Base-by-base conservation (phyloP, 2,888 invertebrate genomes). In the Melanchra persicariae region DNA sequence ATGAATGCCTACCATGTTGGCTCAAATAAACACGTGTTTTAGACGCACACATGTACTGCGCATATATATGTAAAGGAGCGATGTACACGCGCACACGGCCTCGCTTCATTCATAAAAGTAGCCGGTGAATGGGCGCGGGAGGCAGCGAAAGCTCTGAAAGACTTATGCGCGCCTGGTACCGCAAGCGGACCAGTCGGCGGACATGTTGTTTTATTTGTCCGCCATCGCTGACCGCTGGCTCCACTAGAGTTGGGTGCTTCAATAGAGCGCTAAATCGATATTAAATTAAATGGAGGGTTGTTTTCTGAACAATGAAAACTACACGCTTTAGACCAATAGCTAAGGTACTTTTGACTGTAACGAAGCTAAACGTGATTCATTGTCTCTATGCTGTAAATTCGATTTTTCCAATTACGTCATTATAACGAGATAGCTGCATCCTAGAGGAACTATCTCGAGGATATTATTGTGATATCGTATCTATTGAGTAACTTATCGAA, bases 1-100 rank as follows among this genome's bases (percentile, higher is more conserved):
- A 94, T 94, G 93, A 95, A 94, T 94, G 95, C 94, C 94, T 93
- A 91, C 92, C 93, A 91, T 91, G 91, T 92, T 91, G 91, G 87
- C 87, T 92, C 91, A 90, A 92, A 93, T 90, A 92, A 94, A 94
- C 95, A 95, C 94, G 93, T 94, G 95, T 92, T 57, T 22, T 57
- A 89, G 85, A 84, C 83, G 65, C 83, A 88, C 91, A 90, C 91
- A 86, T 85, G 69, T 66, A 83, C 9, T 22, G 68, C 57, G 59
- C 74, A 70, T 83, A 78, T 79, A 30, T 30, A 30, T 30, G 6
- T 30, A 30, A 6, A 30, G 30, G 34, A 7, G 1, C 81, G 83
- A 88, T 84, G 84, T 84, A 62, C 67, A 45, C 63, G 43, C 89
- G 86, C 93, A 93, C 94, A 94, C 94, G 91, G 65, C 71, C 81